These are phyloP conservation scores for Eupithecia vulgata DNA, from an alignment of 2,888 invertebrate species.

Conservation along the genomic window DNA sequence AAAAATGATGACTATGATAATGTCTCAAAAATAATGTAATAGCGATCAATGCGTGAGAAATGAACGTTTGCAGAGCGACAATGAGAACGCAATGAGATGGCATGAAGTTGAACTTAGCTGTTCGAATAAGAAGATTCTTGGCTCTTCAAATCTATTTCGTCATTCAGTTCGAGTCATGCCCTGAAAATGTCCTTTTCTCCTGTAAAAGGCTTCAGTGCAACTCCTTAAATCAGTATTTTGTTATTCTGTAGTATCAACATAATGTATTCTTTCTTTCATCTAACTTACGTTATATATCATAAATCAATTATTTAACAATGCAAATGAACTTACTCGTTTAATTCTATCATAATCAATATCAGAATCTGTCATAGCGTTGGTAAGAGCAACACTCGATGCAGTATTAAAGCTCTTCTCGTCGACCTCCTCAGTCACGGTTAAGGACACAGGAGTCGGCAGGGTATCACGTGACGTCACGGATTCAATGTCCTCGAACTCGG, in stretches of 20 bases:
- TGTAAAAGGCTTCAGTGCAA: constrained; percentile 6
- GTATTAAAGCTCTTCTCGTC: constrained; percentile 58
- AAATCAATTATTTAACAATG: neutral
- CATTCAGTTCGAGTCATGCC: constrained; percentile 4
- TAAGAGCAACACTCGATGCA: constrained; percentile 67
- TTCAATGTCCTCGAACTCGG: constrained; percentile 53
- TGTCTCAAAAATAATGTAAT: neutral
- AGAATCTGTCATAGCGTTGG: constrained; percentile 75
- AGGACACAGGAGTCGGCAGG: constrained; percentile 40
- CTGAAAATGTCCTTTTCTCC: constrained; percentile 12
- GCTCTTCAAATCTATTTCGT: constrained; percentile 3
- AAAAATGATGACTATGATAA: neutral
- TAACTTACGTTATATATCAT: too few species aligned
- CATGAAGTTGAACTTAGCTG: constrained; percentile 18
- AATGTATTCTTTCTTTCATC: neutral
- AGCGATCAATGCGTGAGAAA: constrained; percentile 2
- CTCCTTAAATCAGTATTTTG: constrained; percentile 1
- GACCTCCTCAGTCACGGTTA: constrained; percentile 52
- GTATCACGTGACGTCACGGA: constrained; percentile 53
- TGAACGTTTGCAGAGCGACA: constrained; percentile 1
- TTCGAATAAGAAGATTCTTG: constrained; percentile 4
- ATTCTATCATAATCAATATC: constrained; percentile 72
- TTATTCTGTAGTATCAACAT: neutral
- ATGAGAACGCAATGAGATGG: neutral
- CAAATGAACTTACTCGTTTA: constrained; percentile 54